A percentile compares a stretch with the other conserved stretches of the same genome.
phyloP scores from a whole-genome alignment of 1,140 invertebrate species.

The Drosophila athabasca region DNA sequence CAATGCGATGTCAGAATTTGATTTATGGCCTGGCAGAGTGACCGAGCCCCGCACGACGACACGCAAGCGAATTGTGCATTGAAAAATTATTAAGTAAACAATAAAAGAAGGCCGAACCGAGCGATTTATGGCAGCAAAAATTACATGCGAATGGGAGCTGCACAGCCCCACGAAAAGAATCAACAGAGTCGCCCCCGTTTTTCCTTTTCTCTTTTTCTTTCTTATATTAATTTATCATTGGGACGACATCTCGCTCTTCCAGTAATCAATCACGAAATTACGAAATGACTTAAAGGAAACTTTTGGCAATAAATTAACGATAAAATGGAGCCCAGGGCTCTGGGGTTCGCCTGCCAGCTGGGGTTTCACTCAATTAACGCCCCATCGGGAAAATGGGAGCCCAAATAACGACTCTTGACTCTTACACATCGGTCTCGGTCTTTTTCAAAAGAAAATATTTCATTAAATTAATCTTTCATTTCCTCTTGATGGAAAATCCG shows the following conservation, averaged over 20 bases:
- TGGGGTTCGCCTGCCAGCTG: constrained; percentile 5
- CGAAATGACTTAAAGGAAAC: constrained; percentile 46
- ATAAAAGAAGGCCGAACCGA: constrained; percentile 63
- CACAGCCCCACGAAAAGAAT: constrained; percentile 37
- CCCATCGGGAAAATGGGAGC: not conserved
- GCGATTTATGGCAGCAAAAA: constrained; percentile 72
- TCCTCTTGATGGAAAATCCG: constrained; percentile 30
- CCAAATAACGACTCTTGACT: too few relatives aligned
- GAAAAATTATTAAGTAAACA: constrained; percentile 77
- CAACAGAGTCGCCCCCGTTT: constrained; percentile 38
- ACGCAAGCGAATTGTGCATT: constrained; percentile 61
- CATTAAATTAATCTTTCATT: constrained; percentile 24
- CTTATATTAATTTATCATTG: constrained; percentile 80
- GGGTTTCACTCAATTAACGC: constrained; percentile 29
- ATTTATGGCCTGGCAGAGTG: constrained; percentile 65
- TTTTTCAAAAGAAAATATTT: constrained; percentile 8
- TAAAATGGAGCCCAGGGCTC: constrained; percentile 49
- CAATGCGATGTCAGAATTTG: constrained; percentile 78
- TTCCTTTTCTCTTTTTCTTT: constrained; percentile 6
- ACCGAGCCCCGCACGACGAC: constrained; percentile 21
- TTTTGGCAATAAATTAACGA: constrained; percentile 69
- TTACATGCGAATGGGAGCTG: constrained; percentile 49
- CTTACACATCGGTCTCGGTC: constrained; percentile 13
- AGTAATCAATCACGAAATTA: constrained; percentile 82
- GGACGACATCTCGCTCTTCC: constrained; percentile 62